Conservation (phyloP, 2,113 vertebrate genomes). For the Bufo bufo region DNA sequence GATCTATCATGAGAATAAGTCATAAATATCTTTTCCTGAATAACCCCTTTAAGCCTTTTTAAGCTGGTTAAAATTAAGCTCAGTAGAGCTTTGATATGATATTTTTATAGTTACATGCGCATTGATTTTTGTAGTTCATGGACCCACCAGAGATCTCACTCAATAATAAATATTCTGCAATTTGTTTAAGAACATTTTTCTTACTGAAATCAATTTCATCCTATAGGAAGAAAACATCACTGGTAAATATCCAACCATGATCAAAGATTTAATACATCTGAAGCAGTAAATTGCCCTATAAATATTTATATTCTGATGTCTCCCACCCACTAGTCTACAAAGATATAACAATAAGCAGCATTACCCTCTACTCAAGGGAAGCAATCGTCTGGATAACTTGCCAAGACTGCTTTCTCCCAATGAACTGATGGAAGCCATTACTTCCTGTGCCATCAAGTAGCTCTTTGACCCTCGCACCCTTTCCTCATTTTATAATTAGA, state of each 20-base stretch:
- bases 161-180: not conserved
- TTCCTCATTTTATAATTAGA: constrained; percentile 55
- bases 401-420: constrained; percentile 38
- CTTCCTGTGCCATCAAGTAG: constrained; percentile 56
- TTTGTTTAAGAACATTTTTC: not conserved
- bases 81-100: constrained; percentile 3
- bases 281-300: constrained; percentile 32
- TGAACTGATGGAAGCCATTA: constrained; percentile 50
- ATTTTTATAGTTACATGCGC: not conserved
- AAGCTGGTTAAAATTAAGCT: not conserved
- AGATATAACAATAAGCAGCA: constrained; percentile 48
- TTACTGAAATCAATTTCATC: not conserved
- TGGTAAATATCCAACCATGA: constrained; percentile 27
- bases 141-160: not conserved
- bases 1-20: too few species aligned
- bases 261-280: constrained; percentile 36
- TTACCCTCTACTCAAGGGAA: constrained; percentile 42
- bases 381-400: not conserved
- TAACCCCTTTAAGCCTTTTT: not conserved
- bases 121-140: not conserved
- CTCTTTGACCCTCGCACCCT: constrained; percentile 52
- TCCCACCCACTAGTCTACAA: constrained; percentile 38
- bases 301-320: constrained; percentile 52
- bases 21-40: too few species aligned
- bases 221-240: constrained; percentile 5